Evolutionary conservation across 1,140 invertebrate species (phyloP).

Genomic region (Helicoverpa armigera): DNA sequence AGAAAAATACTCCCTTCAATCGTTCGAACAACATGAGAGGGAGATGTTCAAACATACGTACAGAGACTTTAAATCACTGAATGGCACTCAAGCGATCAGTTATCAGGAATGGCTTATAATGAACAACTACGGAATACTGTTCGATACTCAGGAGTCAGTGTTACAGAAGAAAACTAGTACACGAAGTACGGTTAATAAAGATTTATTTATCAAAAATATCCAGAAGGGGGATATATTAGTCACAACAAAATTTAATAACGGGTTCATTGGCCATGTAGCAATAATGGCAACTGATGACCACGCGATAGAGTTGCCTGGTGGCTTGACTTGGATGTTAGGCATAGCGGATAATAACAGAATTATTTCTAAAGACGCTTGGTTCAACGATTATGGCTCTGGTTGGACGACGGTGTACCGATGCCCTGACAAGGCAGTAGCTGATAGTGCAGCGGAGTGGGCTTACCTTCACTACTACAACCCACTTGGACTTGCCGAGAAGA

Average conservation of each 20-base stretch:
- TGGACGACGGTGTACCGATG: slow-evolving; percentile 71
- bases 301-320: slow-evolving; percentile 72
- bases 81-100: slow-evolving; percentile 63
- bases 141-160: slow-evolving; percentile 72
- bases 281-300: slow-evolving; percentile 71
- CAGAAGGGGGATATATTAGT: slow-evolving; percentile 65
- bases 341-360: slow-evolving; percentile 68
- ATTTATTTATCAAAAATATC: slow-evolving; percentile 68
- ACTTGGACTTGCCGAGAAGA: slow-evolving; percentile 62
- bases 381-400: slow-evolving; percentile 64
- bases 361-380: slow-evolving; percentile 67
- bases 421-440: slow-evolving; percentile 55
- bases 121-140: slow-evolving; percentile 72
- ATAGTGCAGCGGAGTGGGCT: slow-evolving; percentile 65
- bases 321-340: slow-evolving; percentile 62
- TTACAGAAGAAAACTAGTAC: slow-evolving; percentile 68
- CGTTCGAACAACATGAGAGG: slow-evolving; percentile 65
- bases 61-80: slow-evolving; percentile 58
- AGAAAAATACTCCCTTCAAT: slow-evolving; percentile 71
- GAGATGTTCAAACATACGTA: slow-evolving; percentile 66
- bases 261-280: slow-evolving; percentile 67
- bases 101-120: slow-evolving; percentile 73
- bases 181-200: slow-evolving; percentile 69
- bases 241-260: slow-evolving; percentile 63
- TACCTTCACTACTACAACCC: slow-evolving; percentile 71